Base-by-base conservation (phyloP, 2,113 vertebrate species). In the Ophthalmolycus amberensis region DNA sequence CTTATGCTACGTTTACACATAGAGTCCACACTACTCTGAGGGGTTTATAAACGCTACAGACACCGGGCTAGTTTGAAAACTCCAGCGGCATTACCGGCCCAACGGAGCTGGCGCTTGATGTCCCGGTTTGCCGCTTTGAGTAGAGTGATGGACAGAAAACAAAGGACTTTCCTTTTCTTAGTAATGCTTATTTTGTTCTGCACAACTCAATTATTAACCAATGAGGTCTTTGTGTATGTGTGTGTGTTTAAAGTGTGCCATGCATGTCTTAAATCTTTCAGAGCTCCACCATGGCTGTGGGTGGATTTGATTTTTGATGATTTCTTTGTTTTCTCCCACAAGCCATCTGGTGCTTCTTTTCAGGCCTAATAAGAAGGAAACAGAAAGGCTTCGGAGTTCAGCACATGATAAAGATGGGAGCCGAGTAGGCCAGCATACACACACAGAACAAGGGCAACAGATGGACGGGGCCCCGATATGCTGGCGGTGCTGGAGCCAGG, bases 321-420 rank as follows among this genome's bases (percentile, higher is more conserved):
- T 63, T 37, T 34, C 2, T 83, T 46, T 29, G 29, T 66, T 68
- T 68, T 86, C 72, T 0, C 75, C 84, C 86, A 88, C 64, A 77
- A 86, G 85, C 93, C 92, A 94, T 93, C 92, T 93, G 91, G 68
- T 85, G 78, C 40, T 1, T 91, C 80, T 87, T 90, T 86, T 91
- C 77, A 83, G 77, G 72, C 79, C 75, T 86, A 86, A 91, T 90
- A 90, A 87, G 82, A 85, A 72, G 25, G 46, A 87, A 80, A 84
- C 69, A 89, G 75, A 66, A 80, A 83, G 27, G 54, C 65, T 80
- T 22, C 73, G 56, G 88, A 85, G 79, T 88, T 87, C 79, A 78
- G 68, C 70, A 85, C 72, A 88, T 83, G 85, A 92, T 79, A 80
- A 63, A 79, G 67, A 80, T 62, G 34, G 70, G 75, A 79, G 42